Evolutionary conservation across 2,888 invertebrate species (phyloP).

Genomic region (Spodoptera littoralis): DNA sequence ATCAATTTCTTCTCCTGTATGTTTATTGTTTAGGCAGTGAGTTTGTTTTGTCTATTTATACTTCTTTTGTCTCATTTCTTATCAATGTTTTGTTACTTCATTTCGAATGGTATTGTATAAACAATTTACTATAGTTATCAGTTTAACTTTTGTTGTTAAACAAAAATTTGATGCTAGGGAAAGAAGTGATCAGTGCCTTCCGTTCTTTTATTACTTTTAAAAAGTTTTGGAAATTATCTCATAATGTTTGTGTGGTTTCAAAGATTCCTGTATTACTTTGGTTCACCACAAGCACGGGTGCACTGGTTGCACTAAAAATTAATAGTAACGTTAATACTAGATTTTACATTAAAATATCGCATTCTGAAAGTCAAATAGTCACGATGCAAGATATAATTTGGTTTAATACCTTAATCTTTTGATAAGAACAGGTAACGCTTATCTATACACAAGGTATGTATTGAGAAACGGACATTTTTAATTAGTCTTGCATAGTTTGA

Average conservation of each 20-base stretch:
- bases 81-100: not conserved
- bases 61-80: not conserved
- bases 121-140: not conserved
- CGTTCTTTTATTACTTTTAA: too few species aligned
- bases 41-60: not conserved
- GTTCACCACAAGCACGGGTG: not conserved
- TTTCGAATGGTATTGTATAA: not conserved
- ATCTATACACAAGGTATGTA: constrained; percentile 53
- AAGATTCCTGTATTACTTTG: too few species aligned
- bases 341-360: constrained; percentile 22
- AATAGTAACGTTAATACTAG: constrained; percentile 7
- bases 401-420: constrained; percentile 60
- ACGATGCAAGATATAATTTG: constrained; percentile 29
- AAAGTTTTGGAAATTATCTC: too few species aligned
- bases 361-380: constrained; percentile 31
- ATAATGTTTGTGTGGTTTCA: too few species aligned
- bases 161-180: too few species aligned
- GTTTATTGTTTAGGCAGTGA: not conserved
- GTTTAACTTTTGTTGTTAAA: too few species aligned
- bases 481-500: constrained; percentile 21
- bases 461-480: constrained; percentile 33
- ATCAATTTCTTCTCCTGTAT: not conserved
- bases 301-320: constrained; percentile 6
- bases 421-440: constrained; percentile 64
- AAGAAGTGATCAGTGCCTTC: too few species aligned